Evolutionary conservation across 2,888 invertebrate genomes (phyloP).

Genomic region (Troides oblongomaculatus): DNA sequence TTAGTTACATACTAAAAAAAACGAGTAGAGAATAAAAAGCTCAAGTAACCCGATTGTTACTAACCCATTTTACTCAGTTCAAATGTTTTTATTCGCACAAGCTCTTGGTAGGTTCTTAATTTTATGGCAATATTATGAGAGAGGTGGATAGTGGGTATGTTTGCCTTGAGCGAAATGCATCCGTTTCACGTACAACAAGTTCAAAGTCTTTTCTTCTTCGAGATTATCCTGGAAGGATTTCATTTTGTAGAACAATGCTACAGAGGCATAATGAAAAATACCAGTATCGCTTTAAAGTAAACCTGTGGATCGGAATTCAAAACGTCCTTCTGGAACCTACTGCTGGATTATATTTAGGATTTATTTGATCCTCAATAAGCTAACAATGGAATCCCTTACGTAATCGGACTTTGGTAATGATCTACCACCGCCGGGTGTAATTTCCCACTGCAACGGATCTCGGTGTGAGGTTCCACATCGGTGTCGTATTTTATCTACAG

Average conservation of each 20-base stretch:
- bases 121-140: neutral
- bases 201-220: no score
- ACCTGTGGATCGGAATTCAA: no score
- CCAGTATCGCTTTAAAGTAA: no score
- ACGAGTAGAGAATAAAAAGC: conserved; percentile 5
- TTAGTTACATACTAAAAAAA: conserved; percentile 2
- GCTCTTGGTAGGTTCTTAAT: no score
- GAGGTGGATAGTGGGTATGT: conserved; percentile 5
- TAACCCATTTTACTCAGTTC: conserved; percentile 9
- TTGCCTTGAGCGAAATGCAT: neutral
- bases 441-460: conserved; percentile 15
- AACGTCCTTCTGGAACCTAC: no score
- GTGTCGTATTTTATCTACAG: conserved; percentile 25
- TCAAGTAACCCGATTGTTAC: neutral
- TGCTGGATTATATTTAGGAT: no score
- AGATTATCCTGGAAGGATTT: no score
- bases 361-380: no score
- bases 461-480: conserved; percentile 17
- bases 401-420: conserved; percentile 16
- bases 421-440: conserved; percentile 19
- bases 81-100: conserved; percentile 4
- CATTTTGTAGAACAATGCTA: no score
- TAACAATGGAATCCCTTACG: neutral
- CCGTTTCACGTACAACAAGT: no score
- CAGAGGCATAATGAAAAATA: no score